Conservation (phyloP, 2,113 vertebrate species). For the Dolichotis patagonum region DNA sequence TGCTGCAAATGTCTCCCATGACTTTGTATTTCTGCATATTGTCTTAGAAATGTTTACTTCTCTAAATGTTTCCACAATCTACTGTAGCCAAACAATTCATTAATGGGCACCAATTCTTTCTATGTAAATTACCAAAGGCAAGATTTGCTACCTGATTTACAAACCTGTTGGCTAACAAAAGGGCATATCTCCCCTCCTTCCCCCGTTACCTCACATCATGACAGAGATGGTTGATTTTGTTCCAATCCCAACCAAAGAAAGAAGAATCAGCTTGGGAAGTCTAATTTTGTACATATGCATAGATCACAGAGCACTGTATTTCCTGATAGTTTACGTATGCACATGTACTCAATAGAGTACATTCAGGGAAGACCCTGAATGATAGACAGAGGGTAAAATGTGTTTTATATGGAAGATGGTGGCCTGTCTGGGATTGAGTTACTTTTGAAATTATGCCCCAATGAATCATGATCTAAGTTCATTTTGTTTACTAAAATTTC, state of each 20-base stretch:
- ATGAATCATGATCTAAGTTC: conserved; percentile 6
- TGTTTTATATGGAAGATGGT: not conserved
- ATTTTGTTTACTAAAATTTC: conserved; percentile 55
- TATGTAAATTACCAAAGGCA: conserved; percentile 58
- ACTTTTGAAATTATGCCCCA: conserved; percentile 50
- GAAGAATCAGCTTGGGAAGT: not conserved
- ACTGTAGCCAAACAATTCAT: conserved; percentile 36
- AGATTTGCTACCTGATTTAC: not conserved
- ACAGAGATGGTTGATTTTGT: not conserved
- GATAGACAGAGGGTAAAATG: not conserved
- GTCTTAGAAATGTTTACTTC: not conserved
- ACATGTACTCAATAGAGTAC: not conserved
- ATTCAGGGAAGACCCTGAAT: not conserved
- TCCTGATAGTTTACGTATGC: not conserved
- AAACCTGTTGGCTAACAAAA: conserved; percentile 8
- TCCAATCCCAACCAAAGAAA: not conserved
- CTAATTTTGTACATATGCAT: not conserved
- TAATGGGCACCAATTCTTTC: not conserved
- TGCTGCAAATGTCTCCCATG: conserved; percentile 49
- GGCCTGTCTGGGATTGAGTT: not conserved
- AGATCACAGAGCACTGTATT: not conserved
- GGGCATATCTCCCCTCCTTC: not conserved
- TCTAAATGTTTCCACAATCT: conserved; percentile 16
- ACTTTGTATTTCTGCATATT: conserved; percentile 35
- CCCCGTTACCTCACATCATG: not conserved